phyloP scores from a whole-genome alignment of 2,113 vertebrate species.

The Peromyscus maniculatus region DNA sequence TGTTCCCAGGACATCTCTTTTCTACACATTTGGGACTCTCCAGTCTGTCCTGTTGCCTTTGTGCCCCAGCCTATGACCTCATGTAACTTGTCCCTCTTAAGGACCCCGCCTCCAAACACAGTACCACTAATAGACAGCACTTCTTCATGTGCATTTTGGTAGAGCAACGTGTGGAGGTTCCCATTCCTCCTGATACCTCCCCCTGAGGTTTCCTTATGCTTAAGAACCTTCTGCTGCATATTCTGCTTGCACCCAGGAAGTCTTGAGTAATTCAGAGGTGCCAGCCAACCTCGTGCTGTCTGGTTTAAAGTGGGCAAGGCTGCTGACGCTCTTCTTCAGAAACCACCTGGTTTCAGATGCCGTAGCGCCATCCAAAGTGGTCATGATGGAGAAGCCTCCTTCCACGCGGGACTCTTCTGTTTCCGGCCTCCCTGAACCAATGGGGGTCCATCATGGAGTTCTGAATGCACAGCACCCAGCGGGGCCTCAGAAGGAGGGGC shows the following conservation, averaged over 20 bases:
- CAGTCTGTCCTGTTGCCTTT: neutral
- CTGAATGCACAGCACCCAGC: neutral
- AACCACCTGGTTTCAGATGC: neutral
- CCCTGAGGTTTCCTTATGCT: neutral
- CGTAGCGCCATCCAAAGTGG: neutral
- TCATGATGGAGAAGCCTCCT: neutral
- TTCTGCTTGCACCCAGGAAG: neutral
- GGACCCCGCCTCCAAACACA: neutral
- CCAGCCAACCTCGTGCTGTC: neutral
- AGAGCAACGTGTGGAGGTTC: no score
- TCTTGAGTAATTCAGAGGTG: neutral
- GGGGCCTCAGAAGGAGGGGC: neutral
- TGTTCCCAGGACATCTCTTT: neutral
- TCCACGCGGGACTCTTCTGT: neutral
- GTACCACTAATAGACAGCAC: neutral
- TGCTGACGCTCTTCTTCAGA: neutral
- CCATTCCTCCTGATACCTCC: neutral
- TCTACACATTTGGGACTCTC: neutral
- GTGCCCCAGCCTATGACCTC: neutral
- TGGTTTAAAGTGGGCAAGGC: neutral
- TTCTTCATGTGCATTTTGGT: neutral
- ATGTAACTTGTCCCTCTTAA: neutral
- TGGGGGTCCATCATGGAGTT: neutral
- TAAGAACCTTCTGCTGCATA: neutral
- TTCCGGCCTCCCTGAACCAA: neutral